Evolutionary conservation across 2,797 vertebrate species (phyloP), one percentile per base, ranked within the genome.

Genomic region (Sebastes ruberrimus): DNA sequence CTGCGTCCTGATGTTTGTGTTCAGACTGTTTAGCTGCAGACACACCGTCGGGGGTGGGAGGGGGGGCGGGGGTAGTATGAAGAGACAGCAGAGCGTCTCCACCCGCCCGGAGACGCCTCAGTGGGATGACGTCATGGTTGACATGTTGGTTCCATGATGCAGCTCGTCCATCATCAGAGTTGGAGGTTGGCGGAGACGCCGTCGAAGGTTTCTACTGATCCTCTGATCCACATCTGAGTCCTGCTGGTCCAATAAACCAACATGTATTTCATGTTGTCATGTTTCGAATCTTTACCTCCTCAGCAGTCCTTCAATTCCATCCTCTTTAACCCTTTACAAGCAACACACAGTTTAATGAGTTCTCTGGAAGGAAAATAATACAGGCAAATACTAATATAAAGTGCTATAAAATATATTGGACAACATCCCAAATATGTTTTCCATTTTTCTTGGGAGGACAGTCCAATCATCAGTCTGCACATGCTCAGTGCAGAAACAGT

Each of bases 111-210:
- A 42, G 38, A 42, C 70, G 78, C 71, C 88, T 87, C 83, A 73
- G 63, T 62, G 64, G 67, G 76, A 72, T 86, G 90, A 88, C 35
- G 73, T 85, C 86, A 90, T 86, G 64, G 83, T 89, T 78, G 78
- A 88, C 77, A 62, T 22, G 62, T 30, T 82, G 81, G 35, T 86
- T 91, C 89, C 85, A 80, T 83, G 83, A 89, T 71, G 85, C 62
- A 60, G 14, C 14, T 42, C 2, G 38, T 42, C 38, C 38, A 42
- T 42, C 38, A 42, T 42, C 14, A 42, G 38, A 42, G 38, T 42
- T 42, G 42, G 38, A 35, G 59, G 53, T 33, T n/a, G 14, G 25
- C 20, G 9, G 35, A 27, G 55, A 25, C 9, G 32, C 28, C 63
- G 23, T 46, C 6, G 25, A 42, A 38, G 11, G 60, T 14, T 20